Evolutionary conservation across 2,888 invertebrate species (phyloP).

Genomic region (Chouioia cunea): DNA sequence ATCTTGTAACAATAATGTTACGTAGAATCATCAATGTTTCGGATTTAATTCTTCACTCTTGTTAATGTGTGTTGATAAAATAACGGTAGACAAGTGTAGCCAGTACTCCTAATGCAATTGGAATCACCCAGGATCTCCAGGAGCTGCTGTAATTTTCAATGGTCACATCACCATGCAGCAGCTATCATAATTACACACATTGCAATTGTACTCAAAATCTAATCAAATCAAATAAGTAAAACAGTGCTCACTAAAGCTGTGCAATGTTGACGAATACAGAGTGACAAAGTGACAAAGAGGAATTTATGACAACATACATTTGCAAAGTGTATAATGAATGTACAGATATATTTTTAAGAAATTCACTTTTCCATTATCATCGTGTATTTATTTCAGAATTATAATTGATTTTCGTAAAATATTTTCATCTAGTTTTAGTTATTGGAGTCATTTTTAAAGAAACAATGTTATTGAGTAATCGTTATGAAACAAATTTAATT

Average conservation of each 20-base stretch:
- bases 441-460: constrained; percentile 27
- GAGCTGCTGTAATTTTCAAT: constrained; percentile 68
- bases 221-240: constrained; percentile 4
- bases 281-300: too few species aligned
- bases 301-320: too few species aligned
- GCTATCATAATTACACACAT: constrained; percentile 33
- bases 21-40: constrained; percentile 35
- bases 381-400: too few species aligned
- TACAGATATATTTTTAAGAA: too few species aligned
- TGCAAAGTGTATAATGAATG: too few species aligned
- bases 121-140: constrained; percentile 70
- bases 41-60: constrained; percentile 31
- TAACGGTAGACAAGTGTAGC: constrained; percentile 69
- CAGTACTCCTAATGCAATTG: constrained; percentile 68
- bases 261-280: too few species aligned
- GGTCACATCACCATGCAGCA: constrained; percentile 63
- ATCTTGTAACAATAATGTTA: constrained; percentile 32
- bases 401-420: too few species aligned
- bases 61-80: constrained; percentile 65
- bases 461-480: constrained; percentile 4
- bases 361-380: too few species aligned
- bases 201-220: constrained; percentile 8
- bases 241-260: neutral
- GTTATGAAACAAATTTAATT: constrained; percentile 1
- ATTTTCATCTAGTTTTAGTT: too few species aligned